These are phyloP conservation scores for Patella vulgata DNA, from an alignment of 1,140 invertebrate species.

Conservation along the genomic window DNA sequence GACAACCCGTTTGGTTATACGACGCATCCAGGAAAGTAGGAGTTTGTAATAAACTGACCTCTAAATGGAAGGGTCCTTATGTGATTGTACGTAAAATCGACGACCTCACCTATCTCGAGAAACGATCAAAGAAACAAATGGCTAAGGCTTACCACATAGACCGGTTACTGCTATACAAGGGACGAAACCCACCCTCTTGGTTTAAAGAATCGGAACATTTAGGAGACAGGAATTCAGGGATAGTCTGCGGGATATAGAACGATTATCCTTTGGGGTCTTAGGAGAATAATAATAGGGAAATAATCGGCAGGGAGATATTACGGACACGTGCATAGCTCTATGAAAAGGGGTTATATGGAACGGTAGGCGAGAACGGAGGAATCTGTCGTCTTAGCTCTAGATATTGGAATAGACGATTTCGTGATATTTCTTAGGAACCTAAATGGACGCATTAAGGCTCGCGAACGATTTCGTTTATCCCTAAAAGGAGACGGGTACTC, in stretches of 20 bases:
- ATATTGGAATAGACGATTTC: too few relatives aligned
- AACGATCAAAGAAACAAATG: not conserved
- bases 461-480: too few relatives aligned
- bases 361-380: too few relatives aligned
- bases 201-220: constrained; percentile 2
- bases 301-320: too few relatives aligned
- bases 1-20: constrained; percentile 26
- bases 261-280: not conserved
- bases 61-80: constrained; percentile 26
- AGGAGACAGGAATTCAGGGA: too few relatives aligned
- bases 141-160: constrained; percentile 20
- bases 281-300: constrained; percentile 2
- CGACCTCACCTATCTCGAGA: constrained; percentile 25
- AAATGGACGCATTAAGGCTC: too few relatives aligned
- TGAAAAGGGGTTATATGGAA: too few relatives aligned
- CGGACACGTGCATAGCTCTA: not conserved
- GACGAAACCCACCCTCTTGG: constrained; percentile 15
- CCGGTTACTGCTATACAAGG: constrained; percentile 12
- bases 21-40: constrained; percentile 15
- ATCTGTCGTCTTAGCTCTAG: too few relatives aligned
- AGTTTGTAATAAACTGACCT: constrained; percentile 24
- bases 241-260: too few relatives aligned
- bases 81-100: constrained; percentile 19
- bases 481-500: too few relatives aligned
- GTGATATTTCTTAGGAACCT: too few relatives aligned